These are phyloP conservation scores for Clarias magur DNA, from an alignment of 2,113 vertebrate species.

Conservation along the genomic window DNA sequence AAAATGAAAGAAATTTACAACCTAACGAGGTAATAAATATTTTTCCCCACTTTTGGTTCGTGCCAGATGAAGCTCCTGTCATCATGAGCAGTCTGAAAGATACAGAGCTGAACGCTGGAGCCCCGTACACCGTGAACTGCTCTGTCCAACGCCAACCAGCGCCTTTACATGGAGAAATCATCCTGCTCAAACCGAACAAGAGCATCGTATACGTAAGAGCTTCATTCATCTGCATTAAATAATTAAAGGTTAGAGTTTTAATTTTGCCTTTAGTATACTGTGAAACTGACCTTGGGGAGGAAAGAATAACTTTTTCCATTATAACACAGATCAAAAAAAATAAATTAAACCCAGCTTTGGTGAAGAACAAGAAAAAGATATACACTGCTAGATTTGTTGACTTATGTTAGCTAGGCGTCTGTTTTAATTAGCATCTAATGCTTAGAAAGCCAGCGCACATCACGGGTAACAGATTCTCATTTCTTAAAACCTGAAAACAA, in stretches of 20 bases:
- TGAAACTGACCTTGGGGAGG: neutral
- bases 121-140: conserved; percentile 71
- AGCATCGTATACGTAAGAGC: conserved; percentile 52
- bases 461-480: neutral
- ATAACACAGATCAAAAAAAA: neutral
- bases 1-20: neutral
- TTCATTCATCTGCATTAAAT: neutral
- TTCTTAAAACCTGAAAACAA: neutral
- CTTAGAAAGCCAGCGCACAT: neutral
- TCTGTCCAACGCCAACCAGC: conserved; percentile 76
- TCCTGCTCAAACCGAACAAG: conserved; percentile 79
- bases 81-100: conserved; percentile 71
- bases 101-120: conserved; percentile 77
- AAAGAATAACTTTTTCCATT: neutral
- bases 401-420: neutral
- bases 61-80: conserved; percentile 66
- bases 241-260: neutral
- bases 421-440: neutral
- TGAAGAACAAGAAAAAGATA: neutral
- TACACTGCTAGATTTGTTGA: neutral
- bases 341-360: neutral
- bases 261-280: neutral
- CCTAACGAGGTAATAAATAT: neutral
- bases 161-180: conserved; percentile 79
- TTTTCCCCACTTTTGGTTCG: conserved; percentile 30